Conservation (phyloP, 2,888 invertebrate genomes). For the Agriopis leucophaearia region DNA sequence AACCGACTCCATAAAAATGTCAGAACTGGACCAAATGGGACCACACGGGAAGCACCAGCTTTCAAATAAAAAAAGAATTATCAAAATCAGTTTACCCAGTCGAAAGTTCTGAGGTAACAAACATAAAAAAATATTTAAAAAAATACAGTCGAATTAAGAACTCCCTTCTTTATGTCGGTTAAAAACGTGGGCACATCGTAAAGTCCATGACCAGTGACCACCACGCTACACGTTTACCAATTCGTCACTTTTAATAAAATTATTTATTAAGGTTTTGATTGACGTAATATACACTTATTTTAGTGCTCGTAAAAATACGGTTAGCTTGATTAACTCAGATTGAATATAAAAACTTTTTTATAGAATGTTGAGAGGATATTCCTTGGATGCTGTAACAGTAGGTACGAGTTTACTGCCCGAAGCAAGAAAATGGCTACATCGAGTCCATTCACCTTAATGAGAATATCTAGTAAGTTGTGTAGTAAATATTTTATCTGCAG, state of each 20-base stretch:
- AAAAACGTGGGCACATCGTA: conserved; percentile 3
- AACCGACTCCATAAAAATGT: too few relatives aligned
- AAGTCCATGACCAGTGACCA: conserved; percentile 1
- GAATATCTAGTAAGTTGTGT: conserved; percentile 8
- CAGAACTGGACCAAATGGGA: too few relatives aligned
- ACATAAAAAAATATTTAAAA: too few relatives aligned
- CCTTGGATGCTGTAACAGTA: background rate
- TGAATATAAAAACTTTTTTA: conserved; percentile 37
- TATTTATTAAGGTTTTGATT: conserved; percentile 13
- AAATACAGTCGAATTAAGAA: too few relatives aligned
- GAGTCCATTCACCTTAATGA: conserved; percentile 13
- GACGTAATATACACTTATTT: conserved; percentile 14
- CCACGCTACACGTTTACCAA: conserved; percentile 4
- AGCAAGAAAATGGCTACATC: conserved; percentile 10
- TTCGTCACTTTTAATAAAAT: conserved; percentile 21
- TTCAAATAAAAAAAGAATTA: too few relatives aligned
- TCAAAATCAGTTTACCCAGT: too few relatives aligned
- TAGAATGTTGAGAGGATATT: conserved; percentile 26
- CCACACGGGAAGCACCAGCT: too few relatives aligned
- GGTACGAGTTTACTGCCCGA: background rate
- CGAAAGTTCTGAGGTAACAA: too few relatives aligned
- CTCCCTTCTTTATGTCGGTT: too few relatives aligned
- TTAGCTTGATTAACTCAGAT: conserved; percentile 31
- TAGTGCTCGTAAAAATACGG: conserved; percentile 22
- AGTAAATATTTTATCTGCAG: conserved; percentile 2